Percentiles rank a stretch among this genome's conserved stretches.
Conservation (phyloP, 2,888 invertebrate genomes). For the Ceriagrion tenellum region DNA sequence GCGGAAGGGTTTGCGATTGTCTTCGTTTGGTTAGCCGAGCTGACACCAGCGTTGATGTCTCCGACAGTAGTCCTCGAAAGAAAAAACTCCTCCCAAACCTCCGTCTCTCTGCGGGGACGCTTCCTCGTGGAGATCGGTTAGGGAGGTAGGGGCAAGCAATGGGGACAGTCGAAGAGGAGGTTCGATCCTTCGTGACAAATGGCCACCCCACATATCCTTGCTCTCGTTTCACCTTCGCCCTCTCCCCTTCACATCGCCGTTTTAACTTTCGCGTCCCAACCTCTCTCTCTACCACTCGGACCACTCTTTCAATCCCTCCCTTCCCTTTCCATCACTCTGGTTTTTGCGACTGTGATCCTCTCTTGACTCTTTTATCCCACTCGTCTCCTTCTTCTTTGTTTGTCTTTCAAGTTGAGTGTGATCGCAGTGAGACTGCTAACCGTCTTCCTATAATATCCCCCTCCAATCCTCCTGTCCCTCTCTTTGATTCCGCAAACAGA, state of each 20-base stretch:
- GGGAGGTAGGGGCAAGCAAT: neutral
- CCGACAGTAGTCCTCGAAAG: neutral
- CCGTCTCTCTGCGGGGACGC: neutral
- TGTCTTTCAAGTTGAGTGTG: constrained; percentile 35
- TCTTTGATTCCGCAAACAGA: neutral
- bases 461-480: neutral
- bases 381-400: constrained; percentile 19
- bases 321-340: neutral
- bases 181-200: constrained; percentile 64
- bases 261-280: neutral
- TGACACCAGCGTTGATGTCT: constrained; percentile 46
- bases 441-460: neutral
- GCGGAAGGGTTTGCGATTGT: neutral
- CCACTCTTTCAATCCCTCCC: neutral
- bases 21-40: neutral
- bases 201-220: neutral
- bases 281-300: neutral
- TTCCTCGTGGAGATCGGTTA: neutral
- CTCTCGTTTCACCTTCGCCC: too few relatives aligned
- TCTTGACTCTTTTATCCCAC: constrained; percentile 58
- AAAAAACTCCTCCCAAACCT: neutral
- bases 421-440: constrained; percentile 3
- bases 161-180: neutral
- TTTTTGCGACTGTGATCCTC: constrained; percentile 51
- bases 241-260: neutral